phyloP scores from a whole-genome alignment of 2,888 invertebrate species.

The Acanthococcus lagerstroemiae region DNA sequence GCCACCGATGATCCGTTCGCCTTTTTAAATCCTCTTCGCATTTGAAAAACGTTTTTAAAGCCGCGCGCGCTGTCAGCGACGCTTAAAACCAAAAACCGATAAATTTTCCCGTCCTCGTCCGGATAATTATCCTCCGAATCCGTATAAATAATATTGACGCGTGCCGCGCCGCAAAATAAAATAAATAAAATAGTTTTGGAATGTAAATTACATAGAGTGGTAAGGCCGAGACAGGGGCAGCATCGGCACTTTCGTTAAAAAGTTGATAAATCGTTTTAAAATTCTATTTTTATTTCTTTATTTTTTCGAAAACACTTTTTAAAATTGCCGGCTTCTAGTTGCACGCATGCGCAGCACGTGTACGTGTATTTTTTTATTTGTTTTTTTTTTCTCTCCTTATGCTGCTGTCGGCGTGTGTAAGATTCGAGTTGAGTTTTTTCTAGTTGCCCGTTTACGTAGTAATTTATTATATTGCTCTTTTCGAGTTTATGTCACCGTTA shows the following conservation, averaged over 20 bases:
- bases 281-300: slow-evolving; percentile 2
- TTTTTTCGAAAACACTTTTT: slow-evolving; percentile 12
- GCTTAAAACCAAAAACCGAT: too few relatives aligned
- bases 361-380: slow-evolving; percentile 4
- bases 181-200: slow-evolving; percentile 7
- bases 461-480: slow-evolving; percentile 27
- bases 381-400: slow-evolving; percentile 11
- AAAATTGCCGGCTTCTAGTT: slow-evolving; percentile 14
- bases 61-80: too few relatives aligned
- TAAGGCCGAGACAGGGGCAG: too few relatives aligned
- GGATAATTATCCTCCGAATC: too few relatives aligned
- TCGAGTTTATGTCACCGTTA: not conserved
- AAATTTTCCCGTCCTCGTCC: too few relatives aligned
- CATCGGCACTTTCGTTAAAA: slow-evolving; percentile 22
- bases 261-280: slow-evolving; percentile 27
- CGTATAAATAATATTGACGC: too few relatives aligned
- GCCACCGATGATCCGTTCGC: too few relatives aligned
- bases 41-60: too few relatives aligned
- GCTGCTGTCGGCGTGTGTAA: slow-evolving; percentile 11
- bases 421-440: slow-evolving; percentile 17
- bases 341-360: not conserved
- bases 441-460: slow-evolving; percentile 22
- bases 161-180: too few relatives aligned
- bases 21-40: too few relatives aligned
- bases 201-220: slow-evolving; percentile 18